Conservation (phyloP, 2,113 vertebrate genomes). For the Plotosus lineatus region DNA sequence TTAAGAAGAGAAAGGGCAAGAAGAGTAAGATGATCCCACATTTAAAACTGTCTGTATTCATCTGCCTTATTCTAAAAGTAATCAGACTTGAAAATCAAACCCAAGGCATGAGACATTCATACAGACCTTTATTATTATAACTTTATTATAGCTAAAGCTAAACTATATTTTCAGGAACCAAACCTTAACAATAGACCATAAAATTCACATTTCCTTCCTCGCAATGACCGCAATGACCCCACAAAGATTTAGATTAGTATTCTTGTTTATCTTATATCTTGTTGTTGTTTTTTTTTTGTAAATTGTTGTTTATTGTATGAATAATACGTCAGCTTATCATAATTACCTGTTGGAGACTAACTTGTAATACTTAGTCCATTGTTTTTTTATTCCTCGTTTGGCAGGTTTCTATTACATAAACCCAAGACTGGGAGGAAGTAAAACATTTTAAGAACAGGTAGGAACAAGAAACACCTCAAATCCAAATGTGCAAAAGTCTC, state of each 20-base stretch:
- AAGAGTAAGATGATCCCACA: not conserved
- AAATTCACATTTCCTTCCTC: not conserved
- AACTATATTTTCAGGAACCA: not conserved
- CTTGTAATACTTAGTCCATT: not conserved
- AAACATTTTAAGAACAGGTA: too few relatives aligned
- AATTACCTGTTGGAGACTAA: not conserved
- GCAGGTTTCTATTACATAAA: too few relatives aligned
- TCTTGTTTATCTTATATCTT: not conserved
- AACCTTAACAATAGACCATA: not conserved
- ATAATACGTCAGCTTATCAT: not conserved
- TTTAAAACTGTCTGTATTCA: not conserved
- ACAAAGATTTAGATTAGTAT: not conserved
- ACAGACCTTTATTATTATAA: not conserved
- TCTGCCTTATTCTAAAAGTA: conserved; percentile 1
- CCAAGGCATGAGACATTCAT: not conserved
- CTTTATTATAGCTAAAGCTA: not conserved
- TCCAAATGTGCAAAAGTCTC: too few relatives aligned
- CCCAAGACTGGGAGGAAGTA: too few relatives aligned
- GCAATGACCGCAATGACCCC: not conserved
- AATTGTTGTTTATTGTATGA: too few relatives aligned
- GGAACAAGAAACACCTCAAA: too few relatives aligned
- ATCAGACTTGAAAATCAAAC: conserved; percentile 3
- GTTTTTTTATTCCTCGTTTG: too few relatives aligned
- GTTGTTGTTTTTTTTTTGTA: too few relatives aligned
- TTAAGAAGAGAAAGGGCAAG: conserved; percentile 18